Base-by-base conservation (phyloP, 2,888 invertebrate species). In the Tricholauxania praeusta region DNA sequence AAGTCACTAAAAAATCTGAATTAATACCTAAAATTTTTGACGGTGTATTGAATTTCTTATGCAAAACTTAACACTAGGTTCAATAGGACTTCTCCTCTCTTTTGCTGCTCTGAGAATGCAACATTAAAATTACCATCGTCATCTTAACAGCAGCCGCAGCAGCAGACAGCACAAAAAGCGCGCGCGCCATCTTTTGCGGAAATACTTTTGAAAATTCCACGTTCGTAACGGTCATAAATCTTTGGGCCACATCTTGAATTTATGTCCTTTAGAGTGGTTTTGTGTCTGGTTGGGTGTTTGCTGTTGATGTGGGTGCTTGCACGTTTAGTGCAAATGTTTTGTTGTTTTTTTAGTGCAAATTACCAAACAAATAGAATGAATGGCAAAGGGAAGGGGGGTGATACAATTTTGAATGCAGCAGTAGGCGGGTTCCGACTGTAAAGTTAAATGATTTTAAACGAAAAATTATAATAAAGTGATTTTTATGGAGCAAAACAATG, bases 171-270 rank as follows among this genome's bases (percentile, higher is more conserved):
- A 15, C 17, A 52, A 28, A 32, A 51, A 51, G 52, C n/a, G 39
- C 63, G 32, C 53, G 47, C 49, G 32, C 32, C 55, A 63, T 65
- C 57, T 64, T 39, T 55, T 53, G 66, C 52, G 55, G 32, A 53
- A 55, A 66, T 66, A 47, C 53, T 66, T 57, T 22, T 77, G 79
- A 72, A 82, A 84, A 82, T 83, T 82, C 79, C 84, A 80, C 81
- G 83, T 85, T 83, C 82, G 83, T 82, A 83, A 83, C 83, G 84
- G 84, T 82, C 85, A 84, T 84, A 84, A 84, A 84, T 84, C 84
- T 85, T 85, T 79, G 79, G 83, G 83, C 83, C 85, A 82, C 84
- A 84, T 84, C 84, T 84, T 85, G 85, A 84, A 84, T 84, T 84
- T 85, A 85, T 84, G 85, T 84, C 80, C 79, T 74, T 63, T 57